Percentiles rank a stretch among this genome's conserved stretches.
Evolutionary conservation across 2,797 vertebrate genomes (phyloP).

Genomic region (Notoglanidium macrostoma): DNA sequence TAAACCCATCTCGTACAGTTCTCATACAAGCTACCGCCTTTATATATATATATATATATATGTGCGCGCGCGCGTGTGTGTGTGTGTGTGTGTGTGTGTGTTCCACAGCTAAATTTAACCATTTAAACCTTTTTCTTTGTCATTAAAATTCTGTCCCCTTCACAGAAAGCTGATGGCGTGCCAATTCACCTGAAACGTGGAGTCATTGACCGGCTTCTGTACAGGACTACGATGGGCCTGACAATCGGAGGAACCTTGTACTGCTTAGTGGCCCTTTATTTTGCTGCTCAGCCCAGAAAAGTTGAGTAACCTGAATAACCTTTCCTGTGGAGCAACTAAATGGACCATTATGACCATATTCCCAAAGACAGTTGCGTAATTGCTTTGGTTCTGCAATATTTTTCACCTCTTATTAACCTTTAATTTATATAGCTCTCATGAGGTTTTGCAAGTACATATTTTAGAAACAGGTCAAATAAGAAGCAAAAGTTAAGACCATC

Average conservation of each 20-base stretch:
- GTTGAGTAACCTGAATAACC: slow-evolving; percentile 27
- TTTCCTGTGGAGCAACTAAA: slow-evolving; percentile 6
- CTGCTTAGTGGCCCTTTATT: slow-evolving; percentile 89
- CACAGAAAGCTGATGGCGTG: slow-evolving; percentile 81
- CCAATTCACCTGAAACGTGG: slow-evolving; percentile 91
- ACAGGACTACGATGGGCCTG: slow-evolving; percentile 96
- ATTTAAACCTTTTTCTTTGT: background rate
- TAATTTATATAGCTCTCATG: slow-evolving; percentile 35
- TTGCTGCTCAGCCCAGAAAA: slow-evolving; percentile 84
- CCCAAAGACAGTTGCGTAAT: slow-evolving; percentile 36
- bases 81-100: too few relatives aligned
- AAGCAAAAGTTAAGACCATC: background rate
- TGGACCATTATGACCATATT: slow-evolving; percentile 40
- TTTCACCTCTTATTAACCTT: background rate
- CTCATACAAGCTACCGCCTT: background rate
- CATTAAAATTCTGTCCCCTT: slow-evolving; percentile 23
- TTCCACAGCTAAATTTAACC: background rate
- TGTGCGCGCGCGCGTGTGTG: too few relatives aligned
- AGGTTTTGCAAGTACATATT: slow-evolving; percentile 29
- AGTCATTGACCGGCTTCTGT: slow-evolving; percentile 87
- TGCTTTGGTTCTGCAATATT: slow-evolving; percentile 15
- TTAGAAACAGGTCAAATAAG: slow-evolving; percentile 9
- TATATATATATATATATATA: background rate
- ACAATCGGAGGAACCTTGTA: slow-evolving; percentile 89
- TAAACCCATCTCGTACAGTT: background rate